Evolutionary conservation across 1,140 invertebrate species (phyloP).

Genomic region (Anastrepha obliqua): DNA sequence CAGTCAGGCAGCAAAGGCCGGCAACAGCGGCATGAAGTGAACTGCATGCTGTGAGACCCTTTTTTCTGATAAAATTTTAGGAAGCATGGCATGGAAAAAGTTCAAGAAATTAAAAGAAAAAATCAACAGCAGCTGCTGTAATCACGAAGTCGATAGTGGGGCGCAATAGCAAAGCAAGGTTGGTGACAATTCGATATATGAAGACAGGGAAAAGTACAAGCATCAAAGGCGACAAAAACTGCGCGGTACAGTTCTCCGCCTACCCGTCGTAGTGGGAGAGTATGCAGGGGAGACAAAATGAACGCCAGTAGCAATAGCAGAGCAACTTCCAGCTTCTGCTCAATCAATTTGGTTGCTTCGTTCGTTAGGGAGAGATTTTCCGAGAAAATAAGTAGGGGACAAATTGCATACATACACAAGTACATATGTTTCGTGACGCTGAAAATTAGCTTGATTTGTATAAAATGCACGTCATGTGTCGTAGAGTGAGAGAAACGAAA

Average conservation of each 20-base stretch:
- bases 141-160: constrained; percentile 39
- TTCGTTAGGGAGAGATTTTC: constrained; percentile 4
- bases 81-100: background rate
- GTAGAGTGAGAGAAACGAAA: no score
- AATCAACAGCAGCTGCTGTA: constrained; percentile 12
- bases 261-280: background rate
- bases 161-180: constrained; percentile 30
- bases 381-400: background rate
- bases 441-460: constrained; percentile 39
- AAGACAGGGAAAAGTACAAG: background rate
- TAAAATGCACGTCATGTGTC: background rate
- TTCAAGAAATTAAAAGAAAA: background rate
- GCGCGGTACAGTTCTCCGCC: background rate
- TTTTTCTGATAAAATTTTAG: background rate
- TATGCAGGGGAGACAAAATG: background rate
- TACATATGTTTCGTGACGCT: constrained; percentile 7
- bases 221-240: constrained; percentile 14
- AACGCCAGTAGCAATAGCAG: background rate
- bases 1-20: background rate
- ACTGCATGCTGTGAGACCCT: background rate
- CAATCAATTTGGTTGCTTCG: constrained; percentile 11
- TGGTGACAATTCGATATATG: constrained; percentile 45
- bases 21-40: background rate
- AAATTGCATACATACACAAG: background rate
- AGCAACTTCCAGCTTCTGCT: background rate